Percentiles rank a stretch among this genome's conserved stretches.
Evolutionary conservation across 2,888 invertebrate species (phyloP).

Genomic region (Argyresthia albistria): DNA sequence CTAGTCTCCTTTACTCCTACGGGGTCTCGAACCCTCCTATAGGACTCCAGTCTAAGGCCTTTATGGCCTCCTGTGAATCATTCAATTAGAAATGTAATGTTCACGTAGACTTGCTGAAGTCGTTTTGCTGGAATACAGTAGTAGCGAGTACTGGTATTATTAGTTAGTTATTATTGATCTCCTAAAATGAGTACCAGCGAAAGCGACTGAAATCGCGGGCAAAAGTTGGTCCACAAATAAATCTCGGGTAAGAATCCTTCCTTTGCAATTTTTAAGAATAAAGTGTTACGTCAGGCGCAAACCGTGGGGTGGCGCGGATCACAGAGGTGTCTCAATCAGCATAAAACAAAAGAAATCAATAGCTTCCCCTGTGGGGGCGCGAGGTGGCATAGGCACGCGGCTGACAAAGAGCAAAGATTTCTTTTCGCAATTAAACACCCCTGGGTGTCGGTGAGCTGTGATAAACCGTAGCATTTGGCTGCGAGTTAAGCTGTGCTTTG

Average conservation of each 20-base stretch:
- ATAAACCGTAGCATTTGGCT: slow-evolving; percentile 25
- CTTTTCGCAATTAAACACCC: slow-evolving; percentile 71
- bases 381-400: slow-evolving; percentile 25
- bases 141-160: no score
- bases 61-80: no score
- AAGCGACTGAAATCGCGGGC: no score
- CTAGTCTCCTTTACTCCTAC: no score
- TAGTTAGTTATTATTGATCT: no score
- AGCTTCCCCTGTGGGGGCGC: slow-evolving; percentile 33
- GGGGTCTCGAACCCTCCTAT: no score
- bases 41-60: no score
- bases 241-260: neutral
- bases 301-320: slow-evolving; percentile 41
- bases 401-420: slow-evolving; percentile 72
- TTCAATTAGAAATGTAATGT: no score
- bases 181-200: no score
- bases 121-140: no score
- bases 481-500: no score
- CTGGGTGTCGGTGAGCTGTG: slow-evolving; percentile 46
- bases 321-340: slow-evolving; percentile 72
- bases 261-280: slow-evolving; percentile 30
- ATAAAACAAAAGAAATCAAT: slow-evolving; percentile 74
- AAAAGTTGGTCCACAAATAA: neutral
- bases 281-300: slow-evolving; percentile 62
- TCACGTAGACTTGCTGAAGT: no score